Base-by-base conservation (phyloP, 2,888 invertebrate species). In the Aleiodes alternator region DNA sequence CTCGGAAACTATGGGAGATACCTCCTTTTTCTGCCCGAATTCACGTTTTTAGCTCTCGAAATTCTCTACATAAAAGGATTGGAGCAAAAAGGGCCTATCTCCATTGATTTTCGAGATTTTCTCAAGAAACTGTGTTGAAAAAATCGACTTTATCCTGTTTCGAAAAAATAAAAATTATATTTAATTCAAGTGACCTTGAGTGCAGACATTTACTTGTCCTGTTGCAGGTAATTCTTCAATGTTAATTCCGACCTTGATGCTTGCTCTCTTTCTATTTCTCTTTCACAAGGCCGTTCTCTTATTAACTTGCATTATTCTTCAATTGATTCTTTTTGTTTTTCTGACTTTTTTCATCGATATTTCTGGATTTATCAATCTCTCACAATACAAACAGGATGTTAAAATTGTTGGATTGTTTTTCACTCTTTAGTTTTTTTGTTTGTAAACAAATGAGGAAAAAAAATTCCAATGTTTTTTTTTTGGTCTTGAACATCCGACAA, bases 341-440 rank as follows among this genome's bases (percentile, higher is more conserved):
- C 14, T 5, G 4, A 55, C 16, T 48, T 11, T 12, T 12, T 38
- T 8, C n/a, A 6, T 7, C 23, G 16, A 8, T 48, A 14, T 48
- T 48, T 64, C 64, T 48, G 4, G 64, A 64, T 64, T 64, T 48
- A 29, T 48, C 11, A 64, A 64, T 23, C 9, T 64, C 11, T 16
- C 43, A 43, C n/a, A n/a, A n/a, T 43, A 38, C n/a, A 64, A 64
- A 64, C 64, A 64, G 64, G 64, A 64, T 64, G 38, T 48, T 43
- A 2, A 23, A 48, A 23, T 48, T 43, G 38, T 12, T 8, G 14
- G 16, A 38, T 38, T 38, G 38, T 38, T 38, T 38, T 23, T 23
- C 2, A 23, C 23, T 23, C 23, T 1, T 23, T 23, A 23, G 1
- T 23, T 23, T 23, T 23, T 23, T 23, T 16, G 61, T 38, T 61